phyloP scores from a whole-genome alignment of 2,113 vertebrate genomes.

The Caretta caretta region DNA sequence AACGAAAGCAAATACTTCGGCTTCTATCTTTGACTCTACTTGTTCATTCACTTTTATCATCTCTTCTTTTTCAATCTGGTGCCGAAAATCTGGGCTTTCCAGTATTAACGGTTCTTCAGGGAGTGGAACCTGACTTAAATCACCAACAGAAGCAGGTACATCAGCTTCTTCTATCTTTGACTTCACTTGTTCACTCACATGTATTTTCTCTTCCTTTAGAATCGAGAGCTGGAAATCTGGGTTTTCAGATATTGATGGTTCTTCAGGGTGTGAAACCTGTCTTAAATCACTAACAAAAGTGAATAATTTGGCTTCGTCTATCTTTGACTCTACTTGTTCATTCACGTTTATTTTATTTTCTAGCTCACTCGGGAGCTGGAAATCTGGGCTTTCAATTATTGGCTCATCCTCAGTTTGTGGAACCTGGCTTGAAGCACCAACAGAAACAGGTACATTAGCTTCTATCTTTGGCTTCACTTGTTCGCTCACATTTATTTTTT shows the following conservation, averaged over 20 bases:
- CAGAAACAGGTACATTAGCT: not conserved
- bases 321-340: not conserved
- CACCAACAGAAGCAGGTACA: not conserved
- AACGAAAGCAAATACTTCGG: not conserved
- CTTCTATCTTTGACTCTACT: not conserved
- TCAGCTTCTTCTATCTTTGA: not conserved
- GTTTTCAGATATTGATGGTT: not conserved
- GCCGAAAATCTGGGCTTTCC: not conserved
- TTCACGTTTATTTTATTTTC: not conserved
- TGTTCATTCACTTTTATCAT: not conserved
- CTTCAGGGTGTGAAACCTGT: not conserved
- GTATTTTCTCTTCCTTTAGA: not conserved
- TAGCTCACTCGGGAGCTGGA: not conserved
- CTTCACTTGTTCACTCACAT: not conserved
- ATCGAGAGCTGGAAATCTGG: not conserved
- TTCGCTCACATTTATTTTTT: not conserved
- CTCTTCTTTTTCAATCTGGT: not conserved
- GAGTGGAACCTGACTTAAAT: not conserved
- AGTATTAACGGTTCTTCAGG: not conserved
- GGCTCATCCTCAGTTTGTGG: not conserved
- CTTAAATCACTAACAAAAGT: conserved; percentile 13
- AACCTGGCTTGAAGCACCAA: not conserved
- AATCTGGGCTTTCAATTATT: not conserved
- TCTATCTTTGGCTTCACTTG: not conserved
- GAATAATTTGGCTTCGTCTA: not conserved